Evolutionary conservation across 2,113 vertebrate species (phyloP), one percentile per base, ranked within the genome.

Genomic region (Oophaga pumilio): DNA sequence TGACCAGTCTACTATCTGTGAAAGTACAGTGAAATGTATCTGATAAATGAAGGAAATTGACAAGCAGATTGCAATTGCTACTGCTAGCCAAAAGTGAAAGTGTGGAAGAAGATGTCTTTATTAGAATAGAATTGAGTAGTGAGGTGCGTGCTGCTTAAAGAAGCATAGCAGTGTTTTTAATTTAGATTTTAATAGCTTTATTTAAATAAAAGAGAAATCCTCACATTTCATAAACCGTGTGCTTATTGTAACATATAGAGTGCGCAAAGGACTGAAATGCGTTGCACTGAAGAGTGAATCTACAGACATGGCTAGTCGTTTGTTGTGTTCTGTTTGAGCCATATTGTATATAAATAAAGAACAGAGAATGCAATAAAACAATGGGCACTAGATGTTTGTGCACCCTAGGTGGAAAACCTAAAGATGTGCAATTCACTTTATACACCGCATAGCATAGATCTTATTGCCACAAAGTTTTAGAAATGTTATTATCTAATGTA

Each of bases 21-120:
- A 97, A 97, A 95, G 95, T 96, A 95, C 93, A 95, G 77, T 57
- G 33, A 3, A 57, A 59, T 97, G 96, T 94, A 90, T 87, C 85
- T 91, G 93, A 91, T 93, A 79, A 87, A 91, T 93, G 93, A 94
- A 93, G 93, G 91, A 93, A 91, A 92, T 92, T 91, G 91, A 90
- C 91, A 86, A 90, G 90, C 89, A 91, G 91, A 89, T 91, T 85
- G 91, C 91, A 93, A 93, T 93, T 89, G 89, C 89, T 89, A 76
- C 92, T 92, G 90, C 91, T 93, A 93, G 92, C 92, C 92, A 89
- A 93, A 93, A 92, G 60, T 26, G 26, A 64, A 24, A 50, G 57
- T 52, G 80, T 64, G 43, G 57, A 76, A 76, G 76, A 76, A 66
- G 3, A 81, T 68, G 26, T 50, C 12, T 74, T 49, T 88, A 43